Percentiles rank a stretch among this genome's conserved stretches.
Conservation (phyloP, 2,113 vertebrate species). For the Myiagra hebetior region DNA sequence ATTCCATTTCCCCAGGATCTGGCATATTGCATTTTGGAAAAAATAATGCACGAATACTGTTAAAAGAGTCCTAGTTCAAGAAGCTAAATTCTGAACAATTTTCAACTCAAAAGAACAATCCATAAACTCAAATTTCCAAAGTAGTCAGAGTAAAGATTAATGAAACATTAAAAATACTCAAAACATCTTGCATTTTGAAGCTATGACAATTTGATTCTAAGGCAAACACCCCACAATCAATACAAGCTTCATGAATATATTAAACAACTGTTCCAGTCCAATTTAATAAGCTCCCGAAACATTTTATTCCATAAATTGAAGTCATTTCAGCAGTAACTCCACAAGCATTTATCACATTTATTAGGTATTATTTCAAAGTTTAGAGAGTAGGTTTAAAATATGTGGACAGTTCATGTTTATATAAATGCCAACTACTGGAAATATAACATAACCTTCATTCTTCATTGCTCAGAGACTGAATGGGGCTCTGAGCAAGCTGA, state of each 20-base stretch:
- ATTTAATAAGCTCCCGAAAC: slow-evolving; percentile 24
- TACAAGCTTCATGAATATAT: slow-evolving; percentile 40
- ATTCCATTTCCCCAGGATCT: background rate
- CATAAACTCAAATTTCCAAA: slow-evolving; percentile 12
- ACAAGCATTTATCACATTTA: background rate
- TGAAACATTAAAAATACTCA: slow-evolving; percentile 22
- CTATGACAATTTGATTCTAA: background rate
- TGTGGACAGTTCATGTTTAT: background rate
- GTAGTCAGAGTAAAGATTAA: background rate
- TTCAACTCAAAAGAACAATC: background rate
- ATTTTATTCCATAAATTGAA: slow-evolving; percentile 22
- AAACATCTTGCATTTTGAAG: slow-evolving; percentile 34
- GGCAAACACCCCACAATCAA: slow-evolving; percentile 5
- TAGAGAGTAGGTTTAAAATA: background rate
- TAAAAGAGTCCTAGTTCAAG: background rate
- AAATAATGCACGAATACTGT: background rate
- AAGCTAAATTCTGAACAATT: background rate
- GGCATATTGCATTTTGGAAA: background rate
- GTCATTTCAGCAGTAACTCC: background rate
- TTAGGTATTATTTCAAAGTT: background rate
- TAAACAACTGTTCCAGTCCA: slow-evolving; percentile 5
- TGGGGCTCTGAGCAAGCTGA: background rate
- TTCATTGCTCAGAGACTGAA: background rate
- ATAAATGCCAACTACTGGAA: background rate
- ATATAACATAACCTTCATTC: background rate